phyloP scores from a whole-genome alignment of 2,797 vertebrate genomes.

The Vespertilio murinus region DNA sequence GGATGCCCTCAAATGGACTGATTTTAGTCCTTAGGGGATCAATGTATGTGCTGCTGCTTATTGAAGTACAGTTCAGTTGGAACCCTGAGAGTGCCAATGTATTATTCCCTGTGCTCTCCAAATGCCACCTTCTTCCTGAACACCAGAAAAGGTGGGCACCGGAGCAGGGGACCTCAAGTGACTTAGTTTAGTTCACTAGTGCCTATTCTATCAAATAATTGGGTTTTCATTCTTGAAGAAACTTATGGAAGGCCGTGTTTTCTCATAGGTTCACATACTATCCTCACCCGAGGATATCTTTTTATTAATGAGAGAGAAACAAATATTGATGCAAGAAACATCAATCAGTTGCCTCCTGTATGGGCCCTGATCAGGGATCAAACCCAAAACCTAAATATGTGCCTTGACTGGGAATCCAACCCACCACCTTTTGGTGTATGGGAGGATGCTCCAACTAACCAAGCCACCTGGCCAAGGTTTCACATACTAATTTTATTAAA shows the following conservation, averaged over 20 bases:
- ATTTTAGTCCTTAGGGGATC: background rate
- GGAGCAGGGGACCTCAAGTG: slow-evolving; percentile 73
- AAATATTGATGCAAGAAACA: background rate
- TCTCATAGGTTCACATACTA: slow-evolving; percentile 66
- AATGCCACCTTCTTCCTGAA: slow-evolving; percentile 42
- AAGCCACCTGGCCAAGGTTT: background rate
- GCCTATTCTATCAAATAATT: slow-evolving; percentile 31
- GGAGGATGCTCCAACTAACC: background rate
- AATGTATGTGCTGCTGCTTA: slow-evolving; percentile 82
- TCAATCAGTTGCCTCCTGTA: background rate
- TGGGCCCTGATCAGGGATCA: background rate
- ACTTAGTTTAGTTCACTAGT: slow-evolving; percentile 69
- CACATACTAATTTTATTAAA: slow-evolving; percentile 66
- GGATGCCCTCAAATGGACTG: slow-evolving; percentile 52
- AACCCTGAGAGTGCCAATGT: slow-evolving; percentile 76
- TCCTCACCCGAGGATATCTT: background rate
- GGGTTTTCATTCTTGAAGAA: background rate
- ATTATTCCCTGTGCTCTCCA: background rate
- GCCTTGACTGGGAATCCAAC: background rate
- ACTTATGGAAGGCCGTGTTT: background rate
- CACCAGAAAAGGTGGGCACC: background rate
- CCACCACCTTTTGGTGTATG: background rate
- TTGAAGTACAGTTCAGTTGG: slow-evolving; percentile 80
- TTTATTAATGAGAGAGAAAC: background rate
- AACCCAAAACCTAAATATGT: background rate